A percentile compares a stretch with the other conserved stretches of the same genome.
Evolutionary conservation across 2,797 vertebrate species (phyloP).

Genomic region (Novumbra hubbsi): DNA sequence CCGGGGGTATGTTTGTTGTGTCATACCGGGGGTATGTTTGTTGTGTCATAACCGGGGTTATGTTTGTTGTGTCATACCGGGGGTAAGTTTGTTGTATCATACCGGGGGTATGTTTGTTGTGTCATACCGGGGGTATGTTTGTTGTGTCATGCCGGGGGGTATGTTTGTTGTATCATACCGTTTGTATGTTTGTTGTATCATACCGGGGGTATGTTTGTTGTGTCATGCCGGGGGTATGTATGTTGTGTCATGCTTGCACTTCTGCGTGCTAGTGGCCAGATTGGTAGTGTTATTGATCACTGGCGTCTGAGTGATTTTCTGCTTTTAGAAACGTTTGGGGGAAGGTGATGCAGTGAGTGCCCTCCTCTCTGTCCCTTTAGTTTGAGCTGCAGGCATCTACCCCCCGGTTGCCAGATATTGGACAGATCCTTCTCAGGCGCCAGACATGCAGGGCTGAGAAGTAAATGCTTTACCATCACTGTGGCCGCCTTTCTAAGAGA

Average conservation of each 20-base stretch:
- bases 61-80: no score
- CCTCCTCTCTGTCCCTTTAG: background rate
- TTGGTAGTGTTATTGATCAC: background rate
- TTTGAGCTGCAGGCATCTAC: background rate
- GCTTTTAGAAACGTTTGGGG: background rate
- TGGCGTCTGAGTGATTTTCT: constrained; percentile 5
- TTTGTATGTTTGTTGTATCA: background rate
- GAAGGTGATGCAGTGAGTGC: background rate
- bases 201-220: background rate
- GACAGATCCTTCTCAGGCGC: constrained; percentile 8
- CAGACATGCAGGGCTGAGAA: background rate
- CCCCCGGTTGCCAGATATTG: constrained; percentile 8
- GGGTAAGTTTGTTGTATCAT: background rate
- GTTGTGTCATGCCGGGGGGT: background rate
- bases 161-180: background rate
- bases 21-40: no score
- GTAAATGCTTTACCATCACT: constrained; percentile 18
- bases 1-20: no score
- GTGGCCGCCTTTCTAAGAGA: constrained; percentile 13
- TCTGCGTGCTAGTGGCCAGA: background rate
- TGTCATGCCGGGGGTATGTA: background rate
- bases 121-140: background rate
- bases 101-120: background rate
- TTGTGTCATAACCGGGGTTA: no score
- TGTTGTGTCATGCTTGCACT: background rate